Base-by-base conservation (phyloP, 2,888 invertebrate genomes). In the Noctua fimbriata region DNA sequence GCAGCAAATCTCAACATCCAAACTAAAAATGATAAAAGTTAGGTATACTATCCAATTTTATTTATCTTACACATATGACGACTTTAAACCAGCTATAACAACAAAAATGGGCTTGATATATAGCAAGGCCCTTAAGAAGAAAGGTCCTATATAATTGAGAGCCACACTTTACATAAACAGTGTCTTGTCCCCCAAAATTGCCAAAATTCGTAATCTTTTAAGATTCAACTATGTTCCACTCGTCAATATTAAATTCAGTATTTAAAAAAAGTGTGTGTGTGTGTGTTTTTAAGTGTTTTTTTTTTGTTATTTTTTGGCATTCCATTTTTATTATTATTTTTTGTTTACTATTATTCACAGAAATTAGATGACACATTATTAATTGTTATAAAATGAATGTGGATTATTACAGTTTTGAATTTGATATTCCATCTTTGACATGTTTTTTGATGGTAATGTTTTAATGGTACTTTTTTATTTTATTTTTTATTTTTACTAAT, bases 141-240 rank as follows among this genome's bases (percentile, higher is more conserved):
- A 36, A 36, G 24, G 9, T 72, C 44, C 18, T 72, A 47, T 28
- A 81, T 18, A 63, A 52, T n/a, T 65, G 47, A 47, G 21, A 32
- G 16, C 44, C 52, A 47, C 73, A 47, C 55, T 66, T 36, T 73
- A 66, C 47, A 66, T 47, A 28, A 49, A 66, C 55, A 47, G 21
- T 73, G 36, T 79, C 32, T 32, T 47, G 65, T 47, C n/a, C n/a
- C 41, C 32, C 36, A 41, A 49, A 32, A 74, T 74, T 49, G 55
- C n/a, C 41, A 58, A 81, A 58, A 41, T 55, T 28, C 21, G 28
- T n/a, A 16, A 66, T 58, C 16, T 67, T 49, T 44, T 58, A 74
- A 6, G 5, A 58, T 32, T 49, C 41, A 58, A 49, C 24, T 7
- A 58, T 75, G 32, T 32, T 36, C 21, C 66, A 49, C 16, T n/a